phyloP scores from a whole-genome alignment of 2,113 vertebrate species.

The Eurypyga helias region DNA sequence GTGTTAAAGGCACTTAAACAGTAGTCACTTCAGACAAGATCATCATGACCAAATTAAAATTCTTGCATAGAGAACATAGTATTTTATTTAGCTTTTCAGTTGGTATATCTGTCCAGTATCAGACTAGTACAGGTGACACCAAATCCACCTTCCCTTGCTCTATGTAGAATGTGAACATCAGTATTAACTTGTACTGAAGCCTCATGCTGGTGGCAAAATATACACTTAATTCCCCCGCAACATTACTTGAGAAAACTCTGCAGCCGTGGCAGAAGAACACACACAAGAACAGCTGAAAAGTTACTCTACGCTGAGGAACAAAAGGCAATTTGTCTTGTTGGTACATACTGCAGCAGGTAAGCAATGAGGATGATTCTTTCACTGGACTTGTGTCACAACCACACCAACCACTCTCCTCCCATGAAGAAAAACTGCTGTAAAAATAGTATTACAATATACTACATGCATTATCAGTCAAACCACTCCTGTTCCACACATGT shows the following conservation, averaged over 20 bases:
- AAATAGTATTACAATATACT: not conserved
- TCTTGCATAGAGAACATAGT: not conserved
- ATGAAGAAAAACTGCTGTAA: not conserved
- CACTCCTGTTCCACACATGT: fast-evolving
- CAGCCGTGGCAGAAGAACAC: not conserved
- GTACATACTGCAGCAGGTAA: not conserved
- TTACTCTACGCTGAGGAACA: not conserved
- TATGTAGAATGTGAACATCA: not conserved
- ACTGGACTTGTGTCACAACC: not conserved
- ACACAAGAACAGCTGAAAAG: not conserved
- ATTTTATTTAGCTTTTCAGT: not conserved
- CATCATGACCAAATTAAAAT: not conserved
- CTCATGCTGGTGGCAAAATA: fast-evolving
- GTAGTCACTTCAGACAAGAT: not conserved
- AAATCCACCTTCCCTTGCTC: not conserved
- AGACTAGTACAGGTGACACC: not conserved
- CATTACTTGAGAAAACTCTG: not conserved
- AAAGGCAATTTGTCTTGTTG: not conserved
- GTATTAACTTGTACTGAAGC: not conserved
- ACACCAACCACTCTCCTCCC: not conserved
- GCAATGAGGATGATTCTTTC: not conserved
- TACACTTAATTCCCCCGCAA: not conserved
- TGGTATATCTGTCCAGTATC: not conserved
- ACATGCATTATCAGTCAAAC: not conserved
- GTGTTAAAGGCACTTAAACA: not conserved